phyloP scores from a whole-genome alignment of 2,888 invertebrate species.

The Linyphia triangularis region DNA sequence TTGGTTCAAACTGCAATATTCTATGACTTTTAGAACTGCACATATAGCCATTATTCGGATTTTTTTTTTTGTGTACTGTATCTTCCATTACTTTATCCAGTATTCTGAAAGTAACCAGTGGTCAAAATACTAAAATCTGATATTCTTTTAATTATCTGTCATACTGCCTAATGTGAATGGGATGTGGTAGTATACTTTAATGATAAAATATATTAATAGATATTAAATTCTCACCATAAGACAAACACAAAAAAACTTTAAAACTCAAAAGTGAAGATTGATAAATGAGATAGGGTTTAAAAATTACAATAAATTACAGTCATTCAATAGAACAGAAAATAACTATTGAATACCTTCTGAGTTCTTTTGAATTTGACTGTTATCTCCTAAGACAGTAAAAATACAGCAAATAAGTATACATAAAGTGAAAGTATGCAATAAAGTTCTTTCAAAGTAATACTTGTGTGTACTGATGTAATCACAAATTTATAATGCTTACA shows the following conservation, averaged over 20 bases:
- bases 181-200: not conserved
- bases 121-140: too few species aligned
- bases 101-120: too few species aligned
- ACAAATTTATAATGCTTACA: not conserved
- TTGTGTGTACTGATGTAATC: not conserved
- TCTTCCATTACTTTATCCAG: too few species aligned
- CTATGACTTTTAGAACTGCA: too few species aligned
- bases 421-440: not conserved
- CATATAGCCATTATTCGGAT: too few species aligned
- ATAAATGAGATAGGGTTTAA: not conserved
- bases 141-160: too few species aligned
- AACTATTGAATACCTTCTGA: constrained; percentile 42
- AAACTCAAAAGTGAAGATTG: not conserved
- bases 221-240: not conserved
- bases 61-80: too few species aligned
- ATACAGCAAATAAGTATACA: not conserved
- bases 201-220: not conserved
- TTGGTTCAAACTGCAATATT: too few species aligned
- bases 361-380: constrained; percentile 21
- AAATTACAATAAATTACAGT: not conserved
- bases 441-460: not conserved
- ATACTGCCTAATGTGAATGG: too few species aligned
- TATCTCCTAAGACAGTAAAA: constrained; percentile 23
- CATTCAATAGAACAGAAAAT: constrained; percentile 2
- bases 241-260: not conserved